Evolutionary conservation across 2,888 invertebrate species (phyloP).

Genomic region (Mamestra brassicae): DNA sequence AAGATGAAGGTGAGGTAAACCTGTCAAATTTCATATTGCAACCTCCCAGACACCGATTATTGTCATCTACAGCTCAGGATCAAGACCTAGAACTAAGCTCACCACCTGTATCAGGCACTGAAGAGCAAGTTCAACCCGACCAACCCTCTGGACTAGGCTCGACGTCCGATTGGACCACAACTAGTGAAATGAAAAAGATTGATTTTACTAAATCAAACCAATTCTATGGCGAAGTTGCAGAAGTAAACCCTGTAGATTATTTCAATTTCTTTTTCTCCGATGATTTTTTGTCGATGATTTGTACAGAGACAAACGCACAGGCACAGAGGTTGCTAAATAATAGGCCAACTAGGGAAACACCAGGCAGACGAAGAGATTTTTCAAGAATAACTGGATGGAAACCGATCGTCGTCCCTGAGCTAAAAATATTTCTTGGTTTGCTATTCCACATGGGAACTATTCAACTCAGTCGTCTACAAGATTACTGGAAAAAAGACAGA

Average conservation of each 20-base stretch:
- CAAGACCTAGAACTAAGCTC: conserved; percentile 13
- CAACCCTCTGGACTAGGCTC: conserved; percentile 3
- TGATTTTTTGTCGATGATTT: conserved; percentile 23
- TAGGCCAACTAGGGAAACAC: neutral
- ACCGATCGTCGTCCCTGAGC: neutral
- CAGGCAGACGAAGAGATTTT: conserved; percentile 22
- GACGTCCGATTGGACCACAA: neutral
- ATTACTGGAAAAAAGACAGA: conserved; percentile 21
- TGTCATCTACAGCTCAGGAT: conserved; percentile 8
- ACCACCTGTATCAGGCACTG: conserved; percentile 4
- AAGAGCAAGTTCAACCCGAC: neutral
- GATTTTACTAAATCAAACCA: conserved; percentile 6
- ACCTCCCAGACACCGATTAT: neutral
- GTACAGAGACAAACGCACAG: conserved; percentile 15
- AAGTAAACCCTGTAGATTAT: conserved; percentile 16
- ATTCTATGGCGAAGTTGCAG: conserved; percentile 12
- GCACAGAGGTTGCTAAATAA: conserved; percentile 11
- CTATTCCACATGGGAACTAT: conserved; percentile 18
- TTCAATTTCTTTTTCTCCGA: conserved; percentile 12
- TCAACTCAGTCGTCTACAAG: neutral
- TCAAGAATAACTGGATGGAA: conserved; percentile 13
- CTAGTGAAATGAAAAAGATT: neutral
- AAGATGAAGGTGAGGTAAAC: conserved; percentile 1
- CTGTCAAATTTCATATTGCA: neutral
- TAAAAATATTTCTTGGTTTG: conserved; percentile 12